These are phyloP conservation scores for Tylochromis polylepis DNA, from an alignment of 2,113 vertebrate species.

Conservation along the genomic window DNA sequence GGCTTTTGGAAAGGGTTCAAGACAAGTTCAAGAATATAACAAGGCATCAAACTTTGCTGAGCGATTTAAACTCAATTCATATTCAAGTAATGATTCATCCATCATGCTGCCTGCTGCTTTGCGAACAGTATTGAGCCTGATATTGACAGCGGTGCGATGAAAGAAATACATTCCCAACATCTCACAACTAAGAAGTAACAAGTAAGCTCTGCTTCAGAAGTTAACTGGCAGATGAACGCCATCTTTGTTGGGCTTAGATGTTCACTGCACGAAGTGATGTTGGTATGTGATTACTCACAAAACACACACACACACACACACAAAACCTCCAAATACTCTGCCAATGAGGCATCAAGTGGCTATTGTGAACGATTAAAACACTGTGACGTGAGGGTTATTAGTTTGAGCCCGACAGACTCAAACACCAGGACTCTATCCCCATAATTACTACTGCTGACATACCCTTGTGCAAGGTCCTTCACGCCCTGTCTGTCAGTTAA, in stretches of 20 bases:
- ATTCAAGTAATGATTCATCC: neutral
- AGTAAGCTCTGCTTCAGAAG: neutral
- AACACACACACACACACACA: neutral
- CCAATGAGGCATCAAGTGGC: slow-evolving; percentile 32
- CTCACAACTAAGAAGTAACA: neutral
- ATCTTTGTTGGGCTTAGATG: neutral
- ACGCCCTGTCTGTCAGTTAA: neutral
- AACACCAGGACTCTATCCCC: neutral
- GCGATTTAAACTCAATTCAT: neutral
- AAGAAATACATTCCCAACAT: neutral
- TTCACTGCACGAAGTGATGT: neutral
- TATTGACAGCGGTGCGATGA: neutral
- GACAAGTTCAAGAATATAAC: neutral
- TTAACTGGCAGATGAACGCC: neutral
- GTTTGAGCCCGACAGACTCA: neutral
- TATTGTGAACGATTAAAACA: neutral
- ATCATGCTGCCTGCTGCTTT: neutral
- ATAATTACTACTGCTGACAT: slow-evolving; percentile 22
- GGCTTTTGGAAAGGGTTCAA: neutral
- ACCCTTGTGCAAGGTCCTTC: slow-evolving; percentile 14
- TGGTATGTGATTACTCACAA: neutral
- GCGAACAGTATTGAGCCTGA: neutral
- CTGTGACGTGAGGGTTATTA: neutral
- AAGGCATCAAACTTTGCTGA: neutral
- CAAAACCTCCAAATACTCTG: neutral